Evolutionary conservation across 2,797 vertebrate genomes (phyloP).

Genomic region (Nannoperca obscura): DNA sequence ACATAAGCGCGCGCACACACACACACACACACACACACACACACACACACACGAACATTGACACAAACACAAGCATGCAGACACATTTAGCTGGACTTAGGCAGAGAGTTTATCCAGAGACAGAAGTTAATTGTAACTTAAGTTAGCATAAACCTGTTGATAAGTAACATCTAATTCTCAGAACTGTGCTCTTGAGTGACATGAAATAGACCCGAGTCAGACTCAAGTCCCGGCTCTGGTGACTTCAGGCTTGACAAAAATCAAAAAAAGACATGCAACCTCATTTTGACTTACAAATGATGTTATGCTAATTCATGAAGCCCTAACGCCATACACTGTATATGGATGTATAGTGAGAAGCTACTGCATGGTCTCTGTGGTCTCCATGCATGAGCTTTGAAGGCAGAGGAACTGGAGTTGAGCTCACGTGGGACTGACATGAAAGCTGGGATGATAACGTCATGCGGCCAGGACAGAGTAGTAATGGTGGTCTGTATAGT

Average conservation of each 20-base stretch:
- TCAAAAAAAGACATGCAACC: too few relatives aligned
- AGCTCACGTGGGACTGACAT: slow-evolving; percentile 51
- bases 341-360: slow-evolving; percentile 8
- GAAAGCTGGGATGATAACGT: slow-evolving; percentile 22
- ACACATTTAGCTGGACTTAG: slow-evolving; percentile 43
- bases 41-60: neutral
- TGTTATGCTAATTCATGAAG: slow-evolving; percentile 8
- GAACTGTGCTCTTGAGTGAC: neutral
- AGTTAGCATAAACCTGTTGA: neutral
- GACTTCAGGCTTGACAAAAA: neutral
- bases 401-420: neutral
- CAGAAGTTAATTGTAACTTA: slow-evolving; percentile 19
- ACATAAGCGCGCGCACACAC: neutral
- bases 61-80: slow-evolving; percentile 35
- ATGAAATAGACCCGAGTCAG: neutral
- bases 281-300: too few relatives aligned
- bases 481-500: slow-evolving; percentile 14
- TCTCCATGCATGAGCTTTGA: slow-evolving; percentile 18
- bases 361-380: slow-evolving; percentile 17
- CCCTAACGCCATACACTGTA: neutral
- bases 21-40: neutral
- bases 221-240: neutral
- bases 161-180: neutral
- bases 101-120: slow-evolving; percentile 55
- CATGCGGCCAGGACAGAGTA: slow-evolving; percentile 16